Evolutionary conservation across 2,888 invertebrate species (phyloP), one percentile per base, ranked within the genome.

Genomic region (Neria commutata): DNA sequence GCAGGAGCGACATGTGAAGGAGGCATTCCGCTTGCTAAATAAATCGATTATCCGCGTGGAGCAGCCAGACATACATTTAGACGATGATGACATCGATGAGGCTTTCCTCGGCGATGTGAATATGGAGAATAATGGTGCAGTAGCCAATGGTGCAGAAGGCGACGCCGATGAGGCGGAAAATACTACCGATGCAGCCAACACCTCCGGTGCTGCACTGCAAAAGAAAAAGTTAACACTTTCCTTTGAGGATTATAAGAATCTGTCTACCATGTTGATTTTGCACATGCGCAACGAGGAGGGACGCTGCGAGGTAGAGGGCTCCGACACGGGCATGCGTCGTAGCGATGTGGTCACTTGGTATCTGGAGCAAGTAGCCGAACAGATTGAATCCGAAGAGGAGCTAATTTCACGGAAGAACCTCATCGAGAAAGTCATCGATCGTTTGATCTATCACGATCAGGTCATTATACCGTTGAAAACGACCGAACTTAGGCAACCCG

Each of bases 11-110:
- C 98, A 99, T 77, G 98, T 98, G 0, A 89, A 90, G 73, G 98
- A 98, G 83, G 95, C 95, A 0, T 92, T 88, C 79, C 86, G 93
- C 48, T 85, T 99, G 61, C 84, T 99, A 26, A 98, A 96, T 82
- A 97, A 97, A 76, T 97, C 97, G 0, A 97, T 98, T 65, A 95
- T 98, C 67, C 88, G 98, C 37, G 97, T 99, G 17, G 98, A 98
- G 74, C 97, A 98, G 74, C 98, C 98, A 0, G 98, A 99, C 77
- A 94, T 99, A 53, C 91, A 95, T 77, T 83, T 98, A 63, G 94
- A 94, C 54, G 94, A 94, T 60, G 92, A 93, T 34, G 83, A 84
- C 42, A 77, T 77, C 24, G 84, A 85, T 1, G 74, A 75, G 53
- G 81, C 73, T 21, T 73, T 81, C 37, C 83, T 85, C 81, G 85